Percentiles rank a stretch among this genome's conserved stretches.
phyloP scores from a whole-genome alignment of 53 echinoderm and acorn worm species.

The Astropecten irregularis region DNA sequence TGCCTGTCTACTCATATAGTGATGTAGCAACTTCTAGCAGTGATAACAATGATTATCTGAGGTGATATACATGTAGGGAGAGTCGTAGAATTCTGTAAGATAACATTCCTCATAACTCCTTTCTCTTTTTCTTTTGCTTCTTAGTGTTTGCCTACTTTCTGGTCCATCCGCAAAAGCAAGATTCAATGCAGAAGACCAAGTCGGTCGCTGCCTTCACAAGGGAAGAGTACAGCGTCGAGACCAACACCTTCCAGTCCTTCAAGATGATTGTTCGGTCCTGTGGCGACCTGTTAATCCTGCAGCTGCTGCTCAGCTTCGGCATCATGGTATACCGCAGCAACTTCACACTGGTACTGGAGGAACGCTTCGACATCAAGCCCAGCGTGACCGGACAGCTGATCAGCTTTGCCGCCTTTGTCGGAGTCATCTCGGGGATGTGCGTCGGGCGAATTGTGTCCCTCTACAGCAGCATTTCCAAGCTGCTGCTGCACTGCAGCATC shows the following conservation, averaged over 20 bases:
- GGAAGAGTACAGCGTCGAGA: slow-evolving; percentile 61
- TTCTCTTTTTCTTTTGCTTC: slow-evolving; percentile 15
- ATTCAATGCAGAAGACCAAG: slow-evolving; percentile 22
- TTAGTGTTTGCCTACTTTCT: slow-evolving; percentile 77
- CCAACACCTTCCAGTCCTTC: slow-evolving; percentile 74
- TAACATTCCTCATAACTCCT: too few relatives aligned
- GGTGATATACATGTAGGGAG: too few relatives aligned
- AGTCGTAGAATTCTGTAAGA: too few relatives aligned
- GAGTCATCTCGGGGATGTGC: slow-evolving; percentile 64
- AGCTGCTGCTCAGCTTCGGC: slow-evolving; percentile 77
- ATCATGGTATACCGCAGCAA: slow-evolving; percentile 86
- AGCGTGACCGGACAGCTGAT: slow-evolving; percentile 80
- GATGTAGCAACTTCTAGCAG: too few relatives aligned
- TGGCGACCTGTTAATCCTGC: slow-evolving; percentile 78
- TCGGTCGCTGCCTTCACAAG: slow-evolving; percentile 73
- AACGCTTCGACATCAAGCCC: slow-evolving; percentile 71
- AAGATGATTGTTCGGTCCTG: slow-evolving; percentile 59
- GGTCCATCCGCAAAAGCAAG: slow-evolving; percentile 44
- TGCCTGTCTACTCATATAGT: not conserved
- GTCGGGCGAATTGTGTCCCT: slow-evolving; percentile 67
- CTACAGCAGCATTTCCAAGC: slow-evolving; percentile 63
- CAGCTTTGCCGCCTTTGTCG: slow-evolving; percentile 71
- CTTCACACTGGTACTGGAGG: slow-evolving; percentile 77
- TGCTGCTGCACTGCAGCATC: slow-evolving; percentile 71
- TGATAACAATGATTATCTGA: too few relatives aligned